Conservation (phyloP, 1,140 invertebrate genomes). For the Dendrolimus kikuchii region DNA sequence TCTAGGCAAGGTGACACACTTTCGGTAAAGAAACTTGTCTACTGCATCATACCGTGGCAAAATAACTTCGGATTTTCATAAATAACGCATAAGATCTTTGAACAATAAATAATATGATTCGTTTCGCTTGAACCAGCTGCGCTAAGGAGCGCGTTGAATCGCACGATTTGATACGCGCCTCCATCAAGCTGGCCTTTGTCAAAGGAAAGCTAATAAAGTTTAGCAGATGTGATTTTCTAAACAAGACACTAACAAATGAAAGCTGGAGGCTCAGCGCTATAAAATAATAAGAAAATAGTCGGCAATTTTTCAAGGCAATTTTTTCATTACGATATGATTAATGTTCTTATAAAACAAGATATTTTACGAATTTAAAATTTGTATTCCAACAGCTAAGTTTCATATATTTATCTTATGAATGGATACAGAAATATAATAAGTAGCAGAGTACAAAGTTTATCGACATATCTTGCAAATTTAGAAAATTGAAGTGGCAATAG, state of each 20-base stretch:
- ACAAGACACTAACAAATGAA: constrained; percentile 67
- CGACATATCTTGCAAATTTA: no score
- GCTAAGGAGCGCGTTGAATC: constrained; percentile 60
- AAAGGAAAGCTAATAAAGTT: constrained; percentile 66
- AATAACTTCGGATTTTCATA: constrained; percentile 59
- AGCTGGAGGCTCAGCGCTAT: constrained; percentile 17
- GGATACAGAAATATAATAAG: no score
- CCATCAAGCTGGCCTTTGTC: constrained; percentile 60
- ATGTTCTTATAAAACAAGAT: constrained; percentile 7
- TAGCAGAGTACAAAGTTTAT: no score
- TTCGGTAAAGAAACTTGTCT: constrained; percentile 23
- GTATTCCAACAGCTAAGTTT: no score
- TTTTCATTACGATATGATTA: constrained; percentile 36
- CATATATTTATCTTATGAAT: no score
- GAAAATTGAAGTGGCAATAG: no score
- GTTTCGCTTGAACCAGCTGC: constrained; percentile 60
- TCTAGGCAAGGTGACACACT: constrained; percentile 61
- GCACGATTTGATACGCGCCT: constrained; percentile 65
- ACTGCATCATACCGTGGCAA: constrained; percentile 27
- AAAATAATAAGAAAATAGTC: constrained; percentile 31
- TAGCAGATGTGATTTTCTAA: constrained; percentile 69
- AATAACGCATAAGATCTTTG: constrained; percentile 56
- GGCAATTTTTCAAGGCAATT: constrained; percentile 42
- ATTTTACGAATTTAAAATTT: no score
- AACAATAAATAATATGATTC: constrained; percentile 63